These are phyloP conservation scores for Athene cunicularia DNA, from an alignment of 2,113 vertebrate species.

Conservation along the genomic window DNA sequence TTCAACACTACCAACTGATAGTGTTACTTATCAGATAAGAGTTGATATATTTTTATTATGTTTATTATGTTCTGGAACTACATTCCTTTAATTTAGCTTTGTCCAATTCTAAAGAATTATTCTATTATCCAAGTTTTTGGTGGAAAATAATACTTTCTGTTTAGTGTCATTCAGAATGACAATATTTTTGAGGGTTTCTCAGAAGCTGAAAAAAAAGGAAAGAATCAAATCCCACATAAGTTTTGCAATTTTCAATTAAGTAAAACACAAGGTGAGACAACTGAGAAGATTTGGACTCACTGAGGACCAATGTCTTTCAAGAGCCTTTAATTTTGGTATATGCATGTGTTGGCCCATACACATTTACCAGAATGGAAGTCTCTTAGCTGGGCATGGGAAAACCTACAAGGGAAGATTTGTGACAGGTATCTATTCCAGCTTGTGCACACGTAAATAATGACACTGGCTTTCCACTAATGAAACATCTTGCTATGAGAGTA, in stretches of 20 bases:
- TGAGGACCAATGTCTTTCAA: background rate
- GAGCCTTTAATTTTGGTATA: background rate
- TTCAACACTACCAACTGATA: background rate
- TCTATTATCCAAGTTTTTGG: background rate
- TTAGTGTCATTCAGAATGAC: background rate
- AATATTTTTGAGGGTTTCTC: background rate
- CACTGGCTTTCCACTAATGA: background rate
- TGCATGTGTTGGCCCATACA: accelerated
- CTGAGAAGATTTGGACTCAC: background rate
- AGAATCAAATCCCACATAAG: background rate
- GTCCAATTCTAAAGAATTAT: background rate
- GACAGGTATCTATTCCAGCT: background rate
- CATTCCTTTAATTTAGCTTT: background rate
- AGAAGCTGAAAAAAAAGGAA: background rate
- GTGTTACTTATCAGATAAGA: background rate
- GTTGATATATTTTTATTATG: background rate
- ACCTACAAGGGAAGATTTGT: background rate
- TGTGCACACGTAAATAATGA: background rate
- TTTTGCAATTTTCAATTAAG: background rate
- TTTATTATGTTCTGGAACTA: background rate
- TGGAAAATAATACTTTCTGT: background rate
- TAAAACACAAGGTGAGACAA: background rate
- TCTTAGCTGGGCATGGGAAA: background rate
- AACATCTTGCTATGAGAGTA: background rate
- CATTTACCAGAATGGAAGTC: background rate